Conservation (phyloP, 2,113 vertebrate genomes). For the Nothobranchius furzeri region DNA sequence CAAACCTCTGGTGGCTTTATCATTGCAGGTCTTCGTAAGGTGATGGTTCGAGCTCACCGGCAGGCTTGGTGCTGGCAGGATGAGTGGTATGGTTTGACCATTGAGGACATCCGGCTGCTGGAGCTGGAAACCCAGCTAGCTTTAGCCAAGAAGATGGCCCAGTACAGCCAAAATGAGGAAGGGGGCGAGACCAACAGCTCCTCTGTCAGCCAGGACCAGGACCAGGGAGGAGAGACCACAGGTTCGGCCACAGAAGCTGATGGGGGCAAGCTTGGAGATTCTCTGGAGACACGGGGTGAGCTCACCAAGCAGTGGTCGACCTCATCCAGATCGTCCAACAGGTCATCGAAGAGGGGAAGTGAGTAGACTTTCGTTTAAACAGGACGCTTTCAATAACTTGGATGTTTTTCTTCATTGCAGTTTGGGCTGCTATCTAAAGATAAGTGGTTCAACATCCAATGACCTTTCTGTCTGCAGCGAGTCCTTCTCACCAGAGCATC, state of each 20-base stretch:
- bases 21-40: slow-evolving; percentile 88
- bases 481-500: slow-evolving; percentile 91
- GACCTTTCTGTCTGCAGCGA: slow-evolving; percentile 70
- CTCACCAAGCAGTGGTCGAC: slow-evolving; percentile 99
- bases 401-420: no score
- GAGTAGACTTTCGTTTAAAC: slow-evolving; percentile 8
- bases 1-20: no score
- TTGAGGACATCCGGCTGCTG: slow-evolving; percentile 93
- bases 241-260: slow-evolving; percentile 58
- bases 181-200: slow-evolving; percentile 51
- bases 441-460: not conserved
- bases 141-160: slow-evolving; percentile 94
- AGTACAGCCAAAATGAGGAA: slow-evolving; percentile 83
- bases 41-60: slow-evolving; percentile 95
- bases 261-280: slow-evolving; percentile 62
- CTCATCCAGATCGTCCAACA: slow-evolving; percentile 90
- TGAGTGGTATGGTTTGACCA: slow-evolving; percentile 96
- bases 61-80: slow-evolving; percentile 99
- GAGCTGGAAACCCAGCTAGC: slow-evolving; percentile 96
- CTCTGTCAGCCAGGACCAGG: slow-evolving; percentile 67
- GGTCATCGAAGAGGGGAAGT: slow-evolving; percentile 97
- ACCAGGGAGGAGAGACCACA: slow-evolving; percentile 64
- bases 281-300: slow-evolving; percentile 81
- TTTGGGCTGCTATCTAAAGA: no score
- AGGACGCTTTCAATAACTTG: no score